Evolutionary conservation across 2,113 vertebrate genomes (phyloP).

Genomic region (Psophia crepitans): DNA sequence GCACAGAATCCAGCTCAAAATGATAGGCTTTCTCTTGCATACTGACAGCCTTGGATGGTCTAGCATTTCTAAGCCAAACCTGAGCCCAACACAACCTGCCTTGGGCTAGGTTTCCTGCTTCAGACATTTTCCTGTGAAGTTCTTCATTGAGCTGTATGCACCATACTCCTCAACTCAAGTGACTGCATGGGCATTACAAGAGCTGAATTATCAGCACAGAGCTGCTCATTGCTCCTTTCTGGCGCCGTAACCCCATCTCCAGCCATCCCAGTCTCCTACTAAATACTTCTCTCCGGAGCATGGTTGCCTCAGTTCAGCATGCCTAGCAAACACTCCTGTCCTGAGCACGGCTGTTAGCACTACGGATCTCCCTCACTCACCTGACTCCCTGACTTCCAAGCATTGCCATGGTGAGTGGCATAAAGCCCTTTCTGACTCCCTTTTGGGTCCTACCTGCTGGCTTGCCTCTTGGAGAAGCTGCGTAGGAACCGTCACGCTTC

Average conservation of each 20-base stretch:
- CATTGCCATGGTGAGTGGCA: not conserved
- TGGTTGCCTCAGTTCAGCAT: not conserved
- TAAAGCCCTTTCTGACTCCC: not conserved
- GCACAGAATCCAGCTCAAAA: not conserved
- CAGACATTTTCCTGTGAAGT: not conserved
- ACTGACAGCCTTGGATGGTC: not conserved
- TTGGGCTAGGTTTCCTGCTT: not conserved
- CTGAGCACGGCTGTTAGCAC: not conserved
- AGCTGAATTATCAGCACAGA: not conserved
- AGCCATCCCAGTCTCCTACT: not conserved
- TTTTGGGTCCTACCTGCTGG: not conserved
- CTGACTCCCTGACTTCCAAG: not conserved
- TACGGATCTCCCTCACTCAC: not conserved
- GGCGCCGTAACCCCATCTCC: not conserved
- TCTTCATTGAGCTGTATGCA: not conserved
- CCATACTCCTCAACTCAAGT: not conserved
- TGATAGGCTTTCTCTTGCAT: not conserved
- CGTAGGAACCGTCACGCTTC: not conserved
- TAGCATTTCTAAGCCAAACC: not conserved
- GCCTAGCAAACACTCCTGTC: not conserved
- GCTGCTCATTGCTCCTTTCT: not conserved
- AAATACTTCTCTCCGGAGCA: not conserved
- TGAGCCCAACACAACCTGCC: not conserved
- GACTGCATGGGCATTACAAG: rapidly evolving
- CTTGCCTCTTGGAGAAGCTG: not conserved